Percentiles rank a stretch among this genome's conserved stretches.
Evolutionary conservation across 2,113 vertebrate species (phyloP).

Genomic region (Platysternon megacephalum): DNA sequence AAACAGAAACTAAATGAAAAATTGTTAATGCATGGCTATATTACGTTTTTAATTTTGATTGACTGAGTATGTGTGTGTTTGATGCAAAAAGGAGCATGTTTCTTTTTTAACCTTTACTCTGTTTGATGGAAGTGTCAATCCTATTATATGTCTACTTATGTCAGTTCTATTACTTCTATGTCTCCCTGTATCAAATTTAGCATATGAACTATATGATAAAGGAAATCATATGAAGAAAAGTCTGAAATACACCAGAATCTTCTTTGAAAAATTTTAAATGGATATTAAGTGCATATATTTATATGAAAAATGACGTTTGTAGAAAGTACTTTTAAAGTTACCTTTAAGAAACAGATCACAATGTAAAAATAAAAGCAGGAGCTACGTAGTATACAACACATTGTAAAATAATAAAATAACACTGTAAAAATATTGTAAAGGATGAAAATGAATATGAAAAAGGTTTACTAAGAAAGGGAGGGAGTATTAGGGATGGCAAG

Average conservation of each 20-base stretch:
- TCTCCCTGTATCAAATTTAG: background rate
- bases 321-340: background rate
- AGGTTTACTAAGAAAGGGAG: background rate
- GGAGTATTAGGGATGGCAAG: background rate
- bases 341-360: background rate
- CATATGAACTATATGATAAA: background rate
- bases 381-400: background rate
- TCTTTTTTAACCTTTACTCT: accelerated
- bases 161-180: background rate
- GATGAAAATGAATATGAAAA: background rate
- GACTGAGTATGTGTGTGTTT: background rate
- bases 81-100: background rate
- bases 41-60: background rate
- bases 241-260: background rate
- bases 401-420: background rate
- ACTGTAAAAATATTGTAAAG: background rate
- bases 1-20: background rate
- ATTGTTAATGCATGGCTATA: background rate
- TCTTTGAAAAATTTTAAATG: background rate
- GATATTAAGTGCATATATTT: background rate
- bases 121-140: background rate
- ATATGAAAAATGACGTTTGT: background rate
- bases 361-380: background rate
- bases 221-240: background rate
- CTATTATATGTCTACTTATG: background rate